These are phyloP conservation scores for Pheosia tremula DNA, from an alignment of 2,888 invertebrate species.

Conservation along the genomic window DNA sequence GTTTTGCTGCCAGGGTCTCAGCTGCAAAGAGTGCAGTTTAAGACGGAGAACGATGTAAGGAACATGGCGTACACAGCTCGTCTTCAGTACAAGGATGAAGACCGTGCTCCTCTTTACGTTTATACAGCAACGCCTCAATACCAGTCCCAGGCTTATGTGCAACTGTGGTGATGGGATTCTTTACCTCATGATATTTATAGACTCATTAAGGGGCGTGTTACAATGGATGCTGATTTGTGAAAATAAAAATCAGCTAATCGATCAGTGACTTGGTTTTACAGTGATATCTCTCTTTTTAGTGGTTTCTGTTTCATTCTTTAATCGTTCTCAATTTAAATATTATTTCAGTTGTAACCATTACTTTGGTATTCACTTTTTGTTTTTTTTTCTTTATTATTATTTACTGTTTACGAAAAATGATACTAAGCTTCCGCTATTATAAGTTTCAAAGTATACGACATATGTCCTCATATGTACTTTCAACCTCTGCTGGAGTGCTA, in stretches of 20 bases:
- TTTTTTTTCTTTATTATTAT: no score
- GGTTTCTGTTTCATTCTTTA: no score
- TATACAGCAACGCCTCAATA: slow-evolving; percentile 77
- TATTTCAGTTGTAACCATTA: no score
- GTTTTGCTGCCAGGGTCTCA: slow-evolving; percentile 86
- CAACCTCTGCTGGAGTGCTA: slow-evolving; percentile 14
- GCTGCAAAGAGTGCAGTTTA: slow-evolving; percentile 86
- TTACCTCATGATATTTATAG: background rate
- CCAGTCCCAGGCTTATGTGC: slow-evolving; percentile 59
- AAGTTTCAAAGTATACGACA: background rate
- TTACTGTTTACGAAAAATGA: no score
- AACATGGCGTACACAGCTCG: slow-evolving; percentile 88
- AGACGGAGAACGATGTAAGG: slow-evolving; percentile 75
- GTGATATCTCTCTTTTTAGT: no score
- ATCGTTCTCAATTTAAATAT: no score
- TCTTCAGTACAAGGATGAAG: slow-evolving; percentile 86
- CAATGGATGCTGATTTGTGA: background rate
- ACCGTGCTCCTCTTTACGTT: slow-evolving; percentile 86
- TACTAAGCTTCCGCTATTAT: background rate
- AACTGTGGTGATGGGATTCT: slow-evolving; percentile 42
- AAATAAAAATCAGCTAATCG: no score
- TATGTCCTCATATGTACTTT: slow-evolving; percentile 19
- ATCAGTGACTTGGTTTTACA: no score
- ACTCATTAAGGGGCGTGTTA: background rate
- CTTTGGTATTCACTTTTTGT: no score